Conservation (phyloP, 2,113 vertebrate species). For the Solea solea region DNA sequence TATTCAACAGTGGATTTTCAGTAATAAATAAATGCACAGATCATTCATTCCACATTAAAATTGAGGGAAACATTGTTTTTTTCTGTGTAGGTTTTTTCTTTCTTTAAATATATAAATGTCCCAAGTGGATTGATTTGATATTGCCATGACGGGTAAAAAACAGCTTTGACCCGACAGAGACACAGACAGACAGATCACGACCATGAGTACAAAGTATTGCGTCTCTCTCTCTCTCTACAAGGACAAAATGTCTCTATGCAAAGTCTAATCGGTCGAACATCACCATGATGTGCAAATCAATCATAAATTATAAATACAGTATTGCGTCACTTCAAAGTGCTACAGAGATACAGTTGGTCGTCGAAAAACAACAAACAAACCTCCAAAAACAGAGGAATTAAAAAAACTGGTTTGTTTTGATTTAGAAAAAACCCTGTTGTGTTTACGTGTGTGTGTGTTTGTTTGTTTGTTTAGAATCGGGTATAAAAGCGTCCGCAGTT, state of each 20-base stretch:
- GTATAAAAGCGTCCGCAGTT: constrained; percentile 31
- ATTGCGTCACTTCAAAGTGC: constrained; percentile 86
- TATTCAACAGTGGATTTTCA: constrained; percentile 81
- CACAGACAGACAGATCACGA: constrained; percentile 54
- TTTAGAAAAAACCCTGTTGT: constrained; percentile 21
- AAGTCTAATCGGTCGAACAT: constrained; percentile 54
- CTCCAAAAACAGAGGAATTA: constrained; percentile 39
- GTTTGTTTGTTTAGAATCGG: background rate
- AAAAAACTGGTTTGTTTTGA: constrained; percentile 24
- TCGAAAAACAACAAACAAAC: constrained; percentile 46
- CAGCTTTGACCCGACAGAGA: constrained; percentile 66
- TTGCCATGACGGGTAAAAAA: constrained; percentile 74
- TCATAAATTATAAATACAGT: constrained; percentile 75
- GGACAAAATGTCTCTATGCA: constrained; percentile 48
- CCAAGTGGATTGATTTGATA: constrained; percentile 73
- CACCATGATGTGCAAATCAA: constrained; percentile 74
- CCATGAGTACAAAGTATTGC: constrained; percentile 83
- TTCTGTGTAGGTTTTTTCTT: background rate
- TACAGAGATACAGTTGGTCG: constrained; percentile 72
- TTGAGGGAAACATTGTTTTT: constrained; percentile 47
- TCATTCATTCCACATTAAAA: constrained; percentile 77
- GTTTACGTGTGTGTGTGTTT: constrained; percentile 26
- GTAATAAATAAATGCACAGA: constrained; percentile 86
- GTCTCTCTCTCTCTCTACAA: constrained; percentile 46
- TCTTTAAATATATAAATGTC: constrained; percentile 50